phyloP scores from a whole-genome alignment of 2,888 invertebrate genomes.

The Teinopalpus imperialis region DNA sequence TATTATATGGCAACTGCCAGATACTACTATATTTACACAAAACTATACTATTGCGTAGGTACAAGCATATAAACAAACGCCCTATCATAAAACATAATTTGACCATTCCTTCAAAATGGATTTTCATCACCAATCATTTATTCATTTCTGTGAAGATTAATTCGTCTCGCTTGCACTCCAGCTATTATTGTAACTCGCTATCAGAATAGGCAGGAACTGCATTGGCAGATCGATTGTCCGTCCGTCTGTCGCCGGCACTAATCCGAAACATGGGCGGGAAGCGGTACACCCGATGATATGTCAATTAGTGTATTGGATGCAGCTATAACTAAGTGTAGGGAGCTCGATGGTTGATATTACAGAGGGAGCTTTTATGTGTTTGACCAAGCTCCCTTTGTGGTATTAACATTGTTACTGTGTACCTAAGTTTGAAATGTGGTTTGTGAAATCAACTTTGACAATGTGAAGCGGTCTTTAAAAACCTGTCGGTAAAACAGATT shows the following conservation, averaged over 20 bases:
- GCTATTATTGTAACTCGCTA: slow-evolving; percentile 17
- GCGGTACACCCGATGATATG: slow-evolving; percentile 48
- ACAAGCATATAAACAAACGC: too few species aligned
- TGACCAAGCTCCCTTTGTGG: slow-evolving; percentile 19
- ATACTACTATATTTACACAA: too few species aligned
- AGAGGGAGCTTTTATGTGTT: slow-evolving; percentile 18
- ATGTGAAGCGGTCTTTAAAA: too few species aligned
- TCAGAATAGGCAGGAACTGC: slow-evolving; percentile 29
- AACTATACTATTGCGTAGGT: too few species aligned
- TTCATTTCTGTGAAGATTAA: too few species aligned
- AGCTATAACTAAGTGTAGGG: slow-evolving; percentile 34
- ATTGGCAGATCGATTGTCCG: slow-evolving; percentile 36
- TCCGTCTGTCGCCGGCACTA: slow-evolving; percentile 37
- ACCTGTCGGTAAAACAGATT: too few species aligned
- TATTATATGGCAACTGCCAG: too few species aligned
- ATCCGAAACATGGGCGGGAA: slow-evolving; percentile 40
- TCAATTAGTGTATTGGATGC: slow-evolving; percentile 64
- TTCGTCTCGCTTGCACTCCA: background rate
- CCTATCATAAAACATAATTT: too few species aligned
- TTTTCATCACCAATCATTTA: too few species aligned
- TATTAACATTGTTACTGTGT: slow-evolving; percentile 6
- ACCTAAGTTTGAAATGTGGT: background rate
- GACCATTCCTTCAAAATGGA: too few species aligned
- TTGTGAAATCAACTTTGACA: background rate
- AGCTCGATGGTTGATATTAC: slow-evolving; percentile 22